Percentiles rank a stretch among this genome's conserved stretches.
Conservation (phyloP, 1,140 invertebrate genomes). For the Eupristina koningsbergeri region DNA sequence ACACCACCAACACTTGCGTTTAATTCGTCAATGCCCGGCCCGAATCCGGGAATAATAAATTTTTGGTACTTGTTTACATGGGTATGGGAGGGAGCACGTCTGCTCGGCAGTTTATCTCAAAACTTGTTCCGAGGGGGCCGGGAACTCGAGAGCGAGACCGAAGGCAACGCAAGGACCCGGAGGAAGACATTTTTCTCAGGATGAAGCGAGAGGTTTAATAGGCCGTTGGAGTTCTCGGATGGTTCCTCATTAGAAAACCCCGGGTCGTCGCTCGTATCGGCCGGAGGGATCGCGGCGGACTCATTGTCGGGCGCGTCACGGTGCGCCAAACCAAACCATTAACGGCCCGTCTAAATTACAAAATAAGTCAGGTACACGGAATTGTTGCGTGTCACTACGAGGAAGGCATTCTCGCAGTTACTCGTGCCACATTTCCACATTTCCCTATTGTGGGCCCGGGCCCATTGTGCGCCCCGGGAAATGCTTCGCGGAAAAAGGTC, state of each 20-base stretch:
- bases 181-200: no score
- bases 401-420: constrained; percentile 26
- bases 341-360: constrained; percentile 58
- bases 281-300: background rate
- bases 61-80: no score
- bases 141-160: no score
- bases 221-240: background rate
- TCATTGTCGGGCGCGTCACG: background rate
- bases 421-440: constrained; percentile 16
- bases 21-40: no score
- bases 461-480: background rate
- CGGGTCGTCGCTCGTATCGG: background rate
- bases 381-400: constrained; percentile 42
- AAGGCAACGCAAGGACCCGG: no score
- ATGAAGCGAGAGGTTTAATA: no score
- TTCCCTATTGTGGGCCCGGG: background rate
- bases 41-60: no score
- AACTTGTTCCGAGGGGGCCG: no score
- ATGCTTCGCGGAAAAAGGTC: background rate
- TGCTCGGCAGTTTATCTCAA: no score
- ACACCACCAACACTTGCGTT: no score
- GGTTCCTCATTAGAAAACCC: background rate
- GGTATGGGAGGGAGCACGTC: no score
- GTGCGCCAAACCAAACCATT: constrained; percentile 46
- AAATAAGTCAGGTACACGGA: constrained; percentile 38